phyloP scores from a whole-genome alignment of 2,888 invertebrate species.

The Adelognathus sp. region DNA sequence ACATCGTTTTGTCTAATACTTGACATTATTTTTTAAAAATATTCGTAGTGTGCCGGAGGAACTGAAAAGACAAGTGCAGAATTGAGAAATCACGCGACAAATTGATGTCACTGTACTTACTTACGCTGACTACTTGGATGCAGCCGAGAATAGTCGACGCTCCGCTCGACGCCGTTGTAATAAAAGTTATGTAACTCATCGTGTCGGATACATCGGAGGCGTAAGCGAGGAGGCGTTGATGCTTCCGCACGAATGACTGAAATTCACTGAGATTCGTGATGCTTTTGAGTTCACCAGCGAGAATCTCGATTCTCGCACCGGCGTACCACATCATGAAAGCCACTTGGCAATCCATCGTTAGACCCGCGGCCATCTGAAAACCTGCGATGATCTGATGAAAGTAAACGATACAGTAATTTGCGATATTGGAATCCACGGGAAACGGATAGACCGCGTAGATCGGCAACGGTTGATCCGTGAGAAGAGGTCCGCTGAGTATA shows the following conservation, averaged over 20 bases:
- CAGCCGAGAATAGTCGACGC: slow-evolving; percentile 55
- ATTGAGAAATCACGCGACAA: too few species aligned
- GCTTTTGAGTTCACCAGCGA: slow-evolving; percentile 40
- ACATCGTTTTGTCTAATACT: too few species aligned
- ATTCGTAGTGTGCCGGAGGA: too few species aligned
- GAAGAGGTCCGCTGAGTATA: slow-evolving; percentile 52
- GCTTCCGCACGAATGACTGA: slow-evolving; percentile 23
- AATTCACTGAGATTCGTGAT: neutral
- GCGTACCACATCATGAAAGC: slow-evolving; percentile 64
- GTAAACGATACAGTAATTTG: slow-evolving; percentile 58
- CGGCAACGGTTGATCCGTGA: slow-evolving; percentile 67
- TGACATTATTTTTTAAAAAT: too few species aligned
- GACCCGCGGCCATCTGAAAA: slow-evolving; percentile 56
- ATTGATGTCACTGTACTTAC: too few species aligned
- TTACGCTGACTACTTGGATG: slow-evolving; percentile 57
- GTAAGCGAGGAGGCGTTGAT: slow-evolving; percentile 48
- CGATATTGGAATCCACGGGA: slow-evolving; percentile 43
- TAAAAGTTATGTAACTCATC: slow-evolving; percentile 16
- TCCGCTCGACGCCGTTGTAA: slow-evolving; percentile 44
- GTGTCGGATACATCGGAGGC: slow-evolving; percentile 38
- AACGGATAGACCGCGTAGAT: slow-evolving; percentile 68
- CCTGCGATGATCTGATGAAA: slow-evolving; percentile 59
- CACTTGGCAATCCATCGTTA: slow-evolving; percentile 61
- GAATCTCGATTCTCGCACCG: slow-evolving; percentile 59
- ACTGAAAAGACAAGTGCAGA: too few species aligned